Base-by-base conservation (phyloP, 1,140 invertebrate genomes). In the Atta texana region DNA sequence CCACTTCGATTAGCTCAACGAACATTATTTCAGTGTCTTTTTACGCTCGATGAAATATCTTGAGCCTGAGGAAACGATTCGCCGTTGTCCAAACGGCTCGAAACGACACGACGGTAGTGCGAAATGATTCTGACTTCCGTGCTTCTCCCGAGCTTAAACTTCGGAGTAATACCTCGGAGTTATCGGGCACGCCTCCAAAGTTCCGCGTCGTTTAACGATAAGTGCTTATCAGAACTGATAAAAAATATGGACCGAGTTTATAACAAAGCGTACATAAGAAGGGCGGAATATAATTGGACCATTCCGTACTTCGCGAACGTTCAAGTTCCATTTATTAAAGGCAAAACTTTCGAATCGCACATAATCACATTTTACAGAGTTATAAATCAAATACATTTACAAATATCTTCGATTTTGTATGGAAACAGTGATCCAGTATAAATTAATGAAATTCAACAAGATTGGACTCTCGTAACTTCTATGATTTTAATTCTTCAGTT, bases 161-260 rank as follows among this genome's bases (percentile, higher is more conserved):
- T 84, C 80, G 80, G 69, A 75, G 69, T 84, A 84, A 84, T 84
- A 84, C 80, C 69, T 57, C 69, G 69, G 69, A 84, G 80, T 84
- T 84, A 84, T 84, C 69, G 80, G 80, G 80, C 80, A 84, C 80
- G 69, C 80, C 80, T 84, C 80, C 80, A 84, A 84, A 84, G 69
- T 84, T 84, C 69, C 80, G 80, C 55, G 55, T 84, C 80, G 80
- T 84, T 84, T 84, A 84, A 84, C 80, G 80, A 75, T 84, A 84
- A 84, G 80, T 84, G 72, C 80, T 84, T 84, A 84, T 84, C 80
- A 84, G 80, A 84, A 84, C 80, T 84, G 80, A 84, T 84, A 84
- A 84, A 84, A 84, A 84, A 84, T 84, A 84, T 84, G 55, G 80
- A 84, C 18, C 80, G 80, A 84, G 80, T 84, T 84, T 84, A 84